Percentiles rank a stretch among this genome's conserved stretches.
Conservation (phyloP, 2,113 vertebrate genomes). For the Rhizomys pruinosus region DNA sequence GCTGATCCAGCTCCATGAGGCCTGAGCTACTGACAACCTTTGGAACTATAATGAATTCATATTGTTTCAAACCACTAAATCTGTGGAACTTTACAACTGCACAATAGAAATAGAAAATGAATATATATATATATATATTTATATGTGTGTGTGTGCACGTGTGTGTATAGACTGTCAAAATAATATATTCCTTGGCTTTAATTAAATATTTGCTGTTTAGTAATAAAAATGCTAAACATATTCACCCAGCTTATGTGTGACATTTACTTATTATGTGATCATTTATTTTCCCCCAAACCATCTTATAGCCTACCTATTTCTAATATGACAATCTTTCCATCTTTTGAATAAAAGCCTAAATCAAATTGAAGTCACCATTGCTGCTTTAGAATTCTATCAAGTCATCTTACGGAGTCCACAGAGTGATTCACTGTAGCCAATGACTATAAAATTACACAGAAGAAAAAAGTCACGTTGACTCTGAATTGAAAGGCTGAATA, state of each 20-base stretch:
- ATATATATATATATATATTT: no score
- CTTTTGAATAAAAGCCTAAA: slow-evolving; percentile 20
- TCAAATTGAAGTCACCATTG: not conserved
- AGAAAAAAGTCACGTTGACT: not conserved
- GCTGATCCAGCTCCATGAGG: not conserved
- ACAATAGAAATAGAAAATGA: not conserved
- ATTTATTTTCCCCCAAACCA: not conserved
- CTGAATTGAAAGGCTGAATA: not conserved
- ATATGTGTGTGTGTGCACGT: no score
- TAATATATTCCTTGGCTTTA: not conserved
- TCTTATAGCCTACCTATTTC: not conserved
- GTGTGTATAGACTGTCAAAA: not conserved
- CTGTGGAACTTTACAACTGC: not conserved
- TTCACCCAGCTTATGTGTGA: not conserved
- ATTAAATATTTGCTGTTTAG: not conserved
- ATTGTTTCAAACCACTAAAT: not conserved
- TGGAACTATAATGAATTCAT: not conserved
- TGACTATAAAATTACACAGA: not conserved
- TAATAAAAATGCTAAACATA: not conserved
- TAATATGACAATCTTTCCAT: not conserved
- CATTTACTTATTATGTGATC: not conserved
- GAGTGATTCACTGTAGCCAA: not conserved
- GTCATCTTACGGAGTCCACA: not conserved
- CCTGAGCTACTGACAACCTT: not conserved
- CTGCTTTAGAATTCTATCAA: not conserved